Conservation (phyloP, 2,113 vertebrate species). For the Coregonus clupeaformis region DNA sequence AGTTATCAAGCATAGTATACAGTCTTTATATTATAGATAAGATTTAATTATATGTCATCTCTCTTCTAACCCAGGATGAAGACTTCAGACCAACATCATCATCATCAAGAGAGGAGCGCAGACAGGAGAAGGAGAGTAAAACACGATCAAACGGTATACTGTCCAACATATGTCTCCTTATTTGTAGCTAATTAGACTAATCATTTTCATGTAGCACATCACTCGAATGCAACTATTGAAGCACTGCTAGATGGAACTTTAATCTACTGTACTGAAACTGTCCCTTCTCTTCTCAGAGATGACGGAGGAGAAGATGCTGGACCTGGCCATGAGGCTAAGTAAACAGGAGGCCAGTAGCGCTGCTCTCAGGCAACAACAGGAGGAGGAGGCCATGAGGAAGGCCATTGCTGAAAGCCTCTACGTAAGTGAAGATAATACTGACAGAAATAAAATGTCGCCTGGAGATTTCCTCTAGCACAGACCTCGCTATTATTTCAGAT, state of each 20-base stretch:
- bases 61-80: constrained; percentile 39
- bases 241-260: not conserved
- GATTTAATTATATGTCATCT: no score
- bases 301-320: constrained; percentile 95
- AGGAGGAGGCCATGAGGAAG: constrained; percentile 86
- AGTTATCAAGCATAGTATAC: no score
- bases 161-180: not conserved
- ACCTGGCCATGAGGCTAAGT: constrained; percentile 87
- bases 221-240: not conserved
- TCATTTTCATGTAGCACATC: not conserved
- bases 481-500: not conserved
- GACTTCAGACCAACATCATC: not conserved
- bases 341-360: constrained; percentile 83
- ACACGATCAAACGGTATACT: constrained; percentile 32
- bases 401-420: constrained; percentile 88
- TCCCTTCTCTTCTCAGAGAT: constrained; percentile 74
- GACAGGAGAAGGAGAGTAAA: constrained; percentile 27
- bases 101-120: constrained; percentile 8
- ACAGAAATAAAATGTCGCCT: no score
- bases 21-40: no score
- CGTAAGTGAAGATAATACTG: constrained; percentile 69
- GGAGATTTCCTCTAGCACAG: not conserved
- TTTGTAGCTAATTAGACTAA: not conserved
- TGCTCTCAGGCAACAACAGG: constrained; percentile 74
- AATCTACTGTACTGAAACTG: not conserved